These are phyloP conservation scores for Anguilla obscura DNA, from an alignment of 2,797 vertebrate species.

Conservation along the genomic window DNA sequence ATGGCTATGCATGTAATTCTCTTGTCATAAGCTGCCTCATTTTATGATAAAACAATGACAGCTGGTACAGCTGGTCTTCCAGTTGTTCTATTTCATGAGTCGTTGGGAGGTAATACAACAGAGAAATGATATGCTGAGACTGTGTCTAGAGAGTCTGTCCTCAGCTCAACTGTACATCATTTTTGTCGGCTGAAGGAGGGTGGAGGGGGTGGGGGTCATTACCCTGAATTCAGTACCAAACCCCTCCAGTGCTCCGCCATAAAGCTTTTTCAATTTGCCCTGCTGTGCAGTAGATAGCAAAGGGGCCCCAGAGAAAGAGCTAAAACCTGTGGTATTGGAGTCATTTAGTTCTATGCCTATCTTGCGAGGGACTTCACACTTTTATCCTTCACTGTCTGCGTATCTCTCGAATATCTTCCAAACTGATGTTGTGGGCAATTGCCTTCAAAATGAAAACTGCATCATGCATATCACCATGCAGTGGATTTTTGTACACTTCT, in stretches of 20 bases:
- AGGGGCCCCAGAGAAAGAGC: background rate
- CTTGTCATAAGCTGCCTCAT: no score
- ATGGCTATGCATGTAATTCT: no score
- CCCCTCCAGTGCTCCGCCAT: background rate
- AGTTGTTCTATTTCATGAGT: background rate
- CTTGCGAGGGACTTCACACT: no score
- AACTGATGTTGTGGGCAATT: no score
- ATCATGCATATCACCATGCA: no score
- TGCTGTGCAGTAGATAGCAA: background rate
- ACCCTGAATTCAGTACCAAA: background rate
- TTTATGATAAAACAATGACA: no score
- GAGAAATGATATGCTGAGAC: background rate
- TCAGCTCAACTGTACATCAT: background rate
- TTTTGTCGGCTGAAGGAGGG: background rate
- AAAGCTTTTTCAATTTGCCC: background rate
- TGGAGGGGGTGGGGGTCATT: background rate
- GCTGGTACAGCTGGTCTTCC: background rate
- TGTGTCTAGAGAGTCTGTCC: background rate
- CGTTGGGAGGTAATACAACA: background rate
- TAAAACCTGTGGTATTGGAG: background rate
- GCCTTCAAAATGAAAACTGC: no score
- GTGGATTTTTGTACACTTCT: no score
- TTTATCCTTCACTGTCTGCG: no score
- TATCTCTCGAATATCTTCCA: no score
- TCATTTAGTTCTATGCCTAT: background rate